A percentile compares a stretch with the other conserved stretches of the same genome.
Evolutionary conservation across 1,140 invertebrate species (phyloP).

Genomic region (Mylabris phalerata): DNA sequence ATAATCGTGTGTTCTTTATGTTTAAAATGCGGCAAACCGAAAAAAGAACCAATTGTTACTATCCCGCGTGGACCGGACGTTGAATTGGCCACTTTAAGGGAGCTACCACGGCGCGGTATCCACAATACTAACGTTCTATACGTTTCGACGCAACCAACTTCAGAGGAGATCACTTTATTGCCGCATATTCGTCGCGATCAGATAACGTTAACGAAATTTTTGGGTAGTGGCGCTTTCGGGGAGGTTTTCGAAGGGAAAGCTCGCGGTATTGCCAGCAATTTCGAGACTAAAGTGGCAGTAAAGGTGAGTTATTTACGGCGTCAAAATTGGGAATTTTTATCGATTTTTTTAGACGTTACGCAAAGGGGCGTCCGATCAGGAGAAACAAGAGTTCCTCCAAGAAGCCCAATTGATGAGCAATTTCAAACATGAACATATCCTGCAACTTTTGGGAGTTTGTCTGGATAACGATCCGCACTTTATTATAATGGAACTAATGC

Average conservation of each 20-base stretch:
- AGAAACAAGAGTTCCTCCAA: constrained; percentile 92
- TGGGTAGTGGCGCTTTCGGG: constrained; percentile 95
- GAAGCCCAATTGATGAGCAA: constrained; percentile 96
- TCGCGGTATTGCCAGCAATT: constrained; percentile 51
- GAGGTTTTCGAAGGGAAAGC: constrained; percentile 90
- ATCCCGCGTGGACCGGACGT: constrained; percentile 58
- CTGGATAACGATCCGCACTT: constrained; percentile 88
- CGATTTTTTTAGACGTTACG: constrained; percentile 62
- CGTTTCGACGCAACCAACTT: constrained; percentile 45
- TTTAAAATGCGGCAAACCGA: constrained; percentile 16
- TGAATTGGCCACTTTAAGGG: constrained; percentile 79
- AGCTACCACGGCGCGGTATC: constrained; percentile 65
- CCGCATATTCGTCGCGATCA: constrained; percentile 70
- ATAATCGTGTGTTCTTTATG: constrained; percentile 41
- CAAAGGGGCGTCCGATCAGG: constrained; percentile 84
- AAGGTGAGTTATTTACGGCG: constrained; percentile 54
- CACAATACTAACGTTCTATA: constrained; percentile 80
- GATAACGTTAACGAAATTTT: constrained; percentile 77
- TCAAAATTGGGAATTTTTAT: constrained; percentile 9
- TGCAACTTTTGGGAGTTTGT: constrained; percentile 88
- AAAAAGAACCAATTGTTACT: constrained; percentile 23
- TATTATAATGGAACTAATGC: constrained; percentile 95
- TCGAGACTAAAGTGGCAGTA: constrained; percentile 68
- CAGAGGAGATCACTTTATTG: constrained; percentile 63
- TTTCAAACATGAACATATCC: constrained; percentile 93